Base-by-base conservation (phyloP, 2,797 vertebrate genomes). In the Denticeps clupeoides region DNA sequence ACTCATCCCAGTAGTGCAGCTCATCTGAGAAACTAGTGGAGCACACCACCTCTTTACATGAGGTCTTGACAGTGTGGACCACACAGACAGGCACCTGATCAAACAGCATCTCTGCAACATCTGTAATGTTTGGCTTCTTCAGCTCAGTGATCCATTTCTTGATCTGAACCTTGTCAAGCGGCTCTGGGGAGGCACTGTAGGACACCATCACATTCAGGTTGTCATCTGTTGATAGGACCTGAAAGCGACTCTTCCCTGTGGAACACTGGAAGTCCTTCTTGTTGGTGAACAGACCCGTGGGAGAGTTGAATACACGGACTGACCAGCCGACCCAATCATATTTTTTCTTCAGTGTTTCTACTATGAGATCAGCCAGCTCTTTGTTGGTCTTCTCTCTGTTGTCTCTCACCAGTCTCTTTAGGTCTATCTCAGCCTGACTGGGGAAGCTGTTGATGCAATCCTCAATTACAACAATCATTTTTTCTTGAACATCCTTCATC, bases 281-380 rank as follows among this genome's bases (percentile, higher is more conserved):
- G 21, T n/a, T 67, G 40, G 42, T 18, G 1, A 83, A 69, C 1
- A 73, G 1, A n/a, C 74, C 60, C 0, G 62, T 37, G 0, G 79
- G 82, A 1, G 74, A 40, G 49, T 11, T 62, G 64, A 78, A 86
- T 1, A 85, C 7, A 0, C 82, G 73, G 51, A 85, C 79, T 0
- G 82, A 85, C 83, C 85, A 87, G 56, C 55, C 51, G 56, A 86
- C 79, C 80, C 80, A 85, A 70, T 87, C 78, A 0, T 80, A 83
- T 59, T 83, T 83, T 60, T 56, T 73, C 64, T 70, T 79, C 1
- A 86, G 52, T 3, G 61, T 64, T 31, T 78, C 71, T 2, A 83
- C 3, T 37, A 85, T 38, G 1, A 64, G 53, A 1, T 81, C 70
- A 0, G 82, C 79, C 3, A 83, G 59, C 60, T 82, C 59, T 64